Percentiles rank a stretch among this genome's conserved stretches.
Conservation (phyloP, 2,888 invertebrate species). For the Lymantria dispar region DNA sequence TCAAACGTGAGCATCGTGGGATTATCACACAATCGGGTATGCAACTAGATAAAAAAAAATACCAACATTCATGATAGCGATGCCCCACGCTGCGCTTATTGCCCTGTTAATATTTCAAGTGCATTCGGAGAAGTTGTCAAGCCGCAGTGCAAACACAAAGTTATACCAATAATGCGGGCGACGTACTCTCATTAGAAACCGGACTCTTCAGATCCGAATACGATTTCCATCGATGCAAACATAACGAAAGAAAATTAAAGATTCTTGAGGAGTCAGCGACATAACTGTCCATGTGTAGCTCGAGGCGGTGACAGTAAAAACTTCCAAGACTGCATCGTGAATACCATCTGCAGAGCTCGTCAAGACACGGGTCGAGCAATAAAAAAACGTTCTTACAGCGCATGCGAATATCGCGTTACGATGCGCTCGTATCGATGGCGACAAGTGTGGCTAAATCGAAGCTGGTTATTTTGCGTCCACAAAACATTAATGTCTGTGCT, state of each 20-base stretch:
- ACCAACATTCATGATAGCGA: conserved; percentile 11
- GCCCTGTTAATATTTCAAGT: conserved; percentile 21
- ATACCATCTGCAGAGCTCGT: conserved; percentile 62
- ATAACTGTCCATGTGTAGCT: conserved; percentile 55
- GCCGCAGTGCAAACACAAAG: conserved; percentile 14
- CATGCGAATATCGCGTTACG: conserved; percentile 60
- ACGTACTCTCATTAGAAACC: conserved; percentile 34
- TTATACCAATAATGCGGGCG: conserved; percentile 26
- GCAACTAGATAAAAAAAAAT: conserved; percentile 14
- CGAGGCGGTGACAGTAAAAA: conserved; percentile 57
- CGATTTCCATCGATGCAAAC: conserved; percentile 38
- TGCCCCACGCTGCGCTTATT: conserved; percentile 20
- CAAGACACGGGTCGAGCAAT: conserved; percentile 51
- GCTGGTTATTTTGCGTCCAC: conserved; percentile 26
- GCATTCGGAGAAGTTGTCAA: conserved; percentile 7
- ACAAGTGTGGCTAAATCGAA: conserved; percentile 33
- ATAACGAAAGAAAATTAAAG: conserved; percentile 47
- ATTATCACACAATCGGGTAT: conserved; percentile 33
- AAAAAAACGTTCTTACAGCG: conserved; percentile 61
- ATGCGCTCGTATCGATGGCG: conserved; percentile 48
- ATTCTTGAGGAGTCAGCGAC: conserved; percentile 51
- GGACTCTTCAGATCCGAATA: conserved; percentile 26
- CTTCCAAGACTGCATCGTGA: conserved; percentile 53
- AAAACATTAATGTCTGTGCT: conserved; percentile 34
- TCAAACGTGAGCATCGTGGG: conserved; percentile 31